These are phyloP conservation scores for Willisornis vidua DNA, from an alignment of 2,113 vertebrate genomes.

Conservation along the genomic window DNA sequence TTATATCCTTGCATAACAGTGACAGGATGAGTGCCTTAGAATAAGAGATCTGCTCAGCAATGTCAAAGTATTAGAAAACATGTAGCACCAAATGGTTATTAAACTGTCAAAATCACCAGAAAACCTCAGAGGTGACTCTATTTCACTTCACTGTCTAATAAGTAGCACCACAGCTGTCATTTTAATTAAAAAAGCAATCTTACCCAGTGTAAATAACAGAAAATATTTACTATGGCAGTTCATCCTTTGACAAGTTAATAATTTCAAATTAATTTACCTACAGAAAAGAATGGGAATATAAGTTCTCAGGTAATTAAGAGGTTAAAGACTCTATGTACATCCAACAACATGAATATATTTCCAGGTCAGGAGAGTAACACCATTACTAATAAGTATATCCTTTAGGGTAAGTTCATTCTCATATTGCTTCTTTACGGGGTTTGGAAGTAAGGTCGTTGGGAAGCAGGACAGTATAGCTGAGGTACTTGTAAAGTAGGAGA, in stretches of 20 bases:
- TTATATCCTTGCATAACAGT: neutral
- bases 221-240: neutral
- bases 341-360: neutral
- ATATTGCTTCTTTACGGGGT: neutral
- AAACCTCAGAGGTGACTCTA: neutral
- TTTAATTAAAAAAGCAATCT: conserved; percentile 55
- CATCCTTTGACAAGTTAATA: conserved; percentile 11
- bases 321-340: neutral
- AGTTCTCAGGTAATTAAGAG: conserved; percentile 30
- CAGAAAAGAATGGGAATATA: neutral
- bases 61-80: conserved; percentile 22
- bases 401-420: neutral
- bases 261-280: conserved; percentile 41
- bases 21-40: neutral
- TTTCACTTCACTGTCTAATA: conserved; percentile 30
- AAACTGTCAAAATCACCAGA: conserved; percentile 26
- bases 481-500: neutral
- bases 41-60: conserved; percentile 7
- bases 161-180: neutral
- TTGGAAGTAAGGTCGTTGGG: conserved; percentile 17
- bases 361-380: neutral
- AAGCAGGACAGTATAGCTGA: neutral
- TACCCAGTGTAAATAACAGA: neutral
- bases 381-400: neutral
- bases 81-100: conserved; percentile 12